phyloP scores from a whole-genome alignment of 2,888 invertebrate genomes.

The Laspeyria flexula region DNA sequence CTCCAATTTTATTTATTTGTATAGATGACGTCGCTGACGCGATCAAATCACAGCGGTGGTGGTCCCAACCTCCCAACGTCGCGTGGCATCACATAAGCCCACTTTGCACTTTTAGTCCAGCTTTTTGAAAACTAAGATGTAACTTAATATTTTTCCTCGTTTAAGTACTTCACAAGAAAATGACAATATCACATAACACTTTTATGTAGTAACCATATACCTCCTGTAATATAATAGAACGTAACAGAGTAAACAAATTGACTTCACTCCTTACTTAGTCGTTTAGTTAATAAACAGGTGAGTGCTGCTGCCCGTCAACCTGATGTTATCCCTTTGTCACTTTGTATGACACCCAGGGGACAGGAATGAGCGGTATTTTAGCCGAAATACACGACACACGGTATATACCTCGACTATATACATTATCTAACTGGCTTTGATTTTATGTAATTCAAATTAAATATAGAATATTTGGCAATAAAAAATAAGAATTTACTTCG shows the following conservation, averaged over 20 bases:
- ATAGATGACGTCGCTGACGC: too few relatives aligned
- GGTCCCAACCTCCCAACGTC: too few relatives aligned
- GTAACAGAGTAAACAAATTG: constrained; percentile 7
- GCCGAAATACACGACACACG: constrained; percentile 8
- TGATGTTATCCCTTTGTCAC: constrained; percentile 25
- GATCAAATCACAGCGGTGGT: too few relatives aligned
- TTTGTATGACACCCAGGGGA: constrained; percentile 19
- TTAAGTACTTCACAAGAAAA: too few relatives aligned
- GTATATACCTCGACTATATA: not conserved
- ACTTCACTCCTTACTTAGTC: constrained; percentile 13
- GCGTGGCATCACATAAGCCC: too few relatives aligned
- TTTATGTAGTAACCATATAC: not conserved
- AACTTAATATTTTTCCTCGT: too few relatives aligned
- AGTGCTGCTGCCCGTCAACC: constrained; percentile 16
- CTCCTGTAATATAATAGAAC: not conserved
- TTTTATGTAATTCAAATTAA: constrained; percentile 1
- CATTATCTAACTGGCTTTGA: constrained; percentile 2
- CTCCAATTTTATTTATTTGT: too few relatives aligned
- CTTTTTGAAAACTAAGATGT: too few relatives aligned
- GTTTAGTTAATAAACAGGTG: constrained; percentile 25
- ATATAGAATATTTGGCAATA: too few relatives aligned
- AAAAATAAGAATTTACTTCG: too few relatives aligned
- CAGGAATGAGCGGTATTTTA: constrained; percentile 19
- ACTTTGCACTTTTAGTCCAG: too few relatives aligned
- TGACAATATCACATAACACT: not conserved